These are phyloP conservation scores for Holothuria scabra DNA, from an alignment of 53 echinoderm and acorn worm species.

Conservation along the genomic window DNA sequence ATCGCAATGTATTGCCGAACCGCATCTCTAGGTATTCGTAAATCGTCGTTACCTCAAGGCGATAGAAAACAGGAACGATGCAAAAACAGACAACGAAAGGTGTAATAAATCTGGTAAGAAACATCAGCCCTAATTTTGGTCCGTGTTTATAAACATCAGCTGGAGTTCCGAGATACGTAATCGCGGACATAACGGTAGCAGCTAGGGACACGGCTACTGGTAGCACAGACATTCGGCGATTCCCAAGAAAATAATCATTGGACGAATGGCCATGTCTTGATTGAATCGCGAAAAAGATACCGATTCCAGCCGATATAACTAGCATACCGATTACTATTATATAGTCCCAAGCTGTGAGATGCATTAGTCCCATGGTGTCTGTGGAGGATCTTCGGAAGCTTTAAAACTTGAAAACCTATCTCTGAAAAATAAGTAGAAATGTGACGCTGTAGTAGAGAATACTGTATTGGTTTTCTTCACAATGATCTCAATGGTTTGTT, in stretches of 20 bases:
- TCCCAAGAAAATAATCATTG: constrained; percentile 40
- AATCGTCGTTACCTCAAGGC: constrained; percentile 22
- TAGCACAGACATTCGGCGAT: constrained; percentile 29
- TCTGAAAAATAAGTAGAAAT: no score
- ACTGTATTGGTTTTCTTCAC: no score
- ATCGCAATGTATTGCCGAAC: constrained; percentile 31
- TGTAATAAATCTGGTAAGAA: not conserved
- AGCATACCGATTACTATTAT: constrained; percentile 12
- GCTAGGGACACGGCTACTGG: constrained; percentile 25
- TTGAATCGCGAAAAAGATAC: constrained; percentile 14
- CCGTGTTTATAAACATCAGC: constrained; percentile 34
- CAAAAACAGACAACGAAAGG: not conserved
- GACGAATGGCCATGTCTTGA: constrained; percentile 21
- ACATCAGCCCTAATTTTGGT: constrained; percentile 3
- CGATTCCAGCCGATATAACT: constrained; percentile 18
- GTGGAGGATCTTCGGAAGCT: not conserved
- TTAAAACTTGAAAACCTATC: no score
- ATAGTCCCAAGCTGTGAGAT: constrained; percentile 21
- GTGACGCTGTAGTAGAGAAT: no score
- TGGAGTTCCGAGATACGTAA: constrained; percentile 34
- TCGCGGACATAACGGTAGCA: constrained; percentile 38
- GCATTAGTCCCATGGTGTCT: not conserved
- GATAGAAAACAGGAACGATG: constrained; percentile 30
- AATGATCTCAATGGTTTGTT: no score
- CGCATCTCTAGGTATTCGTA: constrained; percentile 41